Conservation (phyloP, 2,888 invertebrate genomes). For the Tillus elongatus region DNA sequence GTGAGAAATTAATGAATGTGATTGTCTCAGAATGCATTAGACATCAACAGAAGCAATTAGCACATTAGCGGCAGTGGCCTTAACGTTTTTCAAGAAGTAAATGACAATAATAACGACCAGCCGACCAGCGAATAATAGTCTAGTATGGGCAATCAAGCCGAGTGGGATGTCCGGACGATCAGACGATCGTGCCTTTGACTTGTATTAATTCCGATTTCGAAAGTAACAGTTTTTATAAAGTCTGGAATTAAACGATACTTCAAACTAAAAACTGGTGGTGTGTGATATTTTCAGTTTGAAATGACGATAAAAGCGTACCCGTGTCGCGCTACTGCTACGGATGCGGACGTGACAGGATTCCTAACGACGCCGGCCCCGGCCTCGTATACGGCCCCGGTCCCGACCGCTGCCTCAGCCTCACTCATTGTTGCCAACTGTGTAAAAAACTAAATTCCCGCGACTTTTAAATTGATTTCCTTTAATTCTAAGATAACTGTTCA, state of each 20-base stretch:
- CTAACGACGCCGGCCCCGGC: constrained; percentile 25
- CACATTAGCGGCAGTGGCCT: background rate
- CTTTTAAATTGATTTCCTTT: too few species aligned
- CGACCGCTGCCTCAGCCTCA: too few species aligned
- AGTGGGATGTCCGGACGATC: too few species aligned
- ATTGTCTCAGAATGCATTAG: background rate
- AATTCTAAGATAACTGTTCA: too few species aligned
- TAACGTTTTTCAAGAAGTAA: background rate
- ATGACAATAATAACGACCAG: background rate
- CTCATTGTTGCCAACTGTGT: constrained; percentile 14
- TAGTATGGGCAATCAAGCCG: background rate
- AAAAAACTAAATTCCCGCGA: too few species aligned
- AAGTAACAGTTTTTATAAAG: constrained; percentile 21
- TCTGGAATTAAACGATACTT: constrained; percentile 27
- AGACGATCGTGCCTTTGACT: too few species aligned
- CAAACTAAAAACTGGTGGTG: constrained; percentile 36
- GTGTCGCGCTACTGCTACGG: constrained; percentile 37
- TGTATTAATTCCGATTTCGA: constrained; percentile 19
- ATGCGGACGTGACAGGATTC: constrained; percentile 34
- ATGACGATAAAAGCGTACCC: constrained; percentile 40
- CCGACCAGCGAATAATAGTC: background rate
- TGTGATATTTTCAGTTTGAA: constrained; percentile 40
- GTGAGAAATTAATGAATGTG: constrained; percentile 1
- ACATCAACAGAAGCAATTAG: background rate
- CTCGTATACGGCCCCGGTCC: constrained; percentile 27